phyloP scores from a whole-genome alignment of 92 coral and sea anemone genomes.

The Parazoanthus atlanticus region DNA sequence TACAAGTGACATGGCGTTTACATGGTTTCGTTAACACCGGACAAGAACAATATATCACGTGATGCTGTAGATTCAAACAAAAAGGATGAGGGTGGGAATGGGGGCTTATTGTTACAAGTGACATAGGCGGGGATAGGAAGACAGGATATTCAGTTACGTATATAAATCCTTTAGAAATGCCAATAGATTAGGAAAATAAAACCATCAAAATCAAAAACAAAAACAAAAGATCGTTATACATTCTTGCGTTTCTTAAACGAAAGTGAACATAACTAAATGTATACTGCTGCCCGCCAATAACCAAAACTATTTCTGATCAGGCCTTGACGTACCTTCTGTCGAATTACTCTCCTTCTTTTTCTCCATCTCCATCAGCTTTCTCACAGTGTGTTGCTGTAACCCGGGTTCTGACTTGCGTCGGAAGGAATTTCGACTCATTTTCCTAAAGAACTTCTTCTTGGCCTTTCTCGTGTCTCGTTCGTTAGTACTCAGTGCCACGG shows the following conservation, averaged over 20 bases:
- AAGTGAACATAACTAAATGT: not conserved
- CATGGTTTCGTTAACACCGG: too few relatives aligned
- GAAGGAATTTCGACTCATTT: conserved; percentile 70
- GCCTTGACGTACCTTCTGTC: conserved; percentile 56
- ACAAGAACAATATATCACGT: not conserved
- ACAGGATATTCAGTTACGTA: too few relatives aligned
- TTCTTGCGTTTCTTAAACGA: not conserved
- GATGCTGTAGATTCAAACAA: not conserved
- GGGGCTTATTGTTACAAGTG: too few relatives aligned
- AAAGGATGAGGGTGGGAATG: not conserved
- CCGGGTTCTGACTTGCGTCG: conserved; percentile 83
- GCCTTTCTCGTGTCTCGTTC: conserved; percentile 67
- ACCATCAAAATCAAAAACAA: not conserved
- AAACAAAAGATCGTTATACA: too few relatives aligned
- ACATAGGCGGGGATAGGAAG: too few relatives aligned
- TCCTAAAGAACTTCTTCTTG: conserved; percentile 70
- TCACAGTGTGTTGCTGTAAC: conserved; percentile 50
- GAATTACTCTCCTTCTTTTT: conserved; percentile 31
- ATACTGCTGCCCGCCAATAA: not conserved
- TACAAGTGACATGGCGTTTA: too few relatives aligned
- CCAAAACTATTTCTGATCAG: not conserved
- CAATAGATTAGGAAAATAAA: not conserved
- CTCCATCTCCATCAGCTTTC: conserved; percentile 46
- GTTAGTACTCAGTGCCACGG: conserved; percentile 40
- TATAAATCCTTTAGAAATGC: too few relatives aligned